A percentile compares a stretch with the other conserved stretches of the same genome.
These are phyloP conservation scores for Cryptoleucopteryx plumbea DNA, from an alignment of 2,113 vertebrate species.

Conservation along the genomic window DNA sequence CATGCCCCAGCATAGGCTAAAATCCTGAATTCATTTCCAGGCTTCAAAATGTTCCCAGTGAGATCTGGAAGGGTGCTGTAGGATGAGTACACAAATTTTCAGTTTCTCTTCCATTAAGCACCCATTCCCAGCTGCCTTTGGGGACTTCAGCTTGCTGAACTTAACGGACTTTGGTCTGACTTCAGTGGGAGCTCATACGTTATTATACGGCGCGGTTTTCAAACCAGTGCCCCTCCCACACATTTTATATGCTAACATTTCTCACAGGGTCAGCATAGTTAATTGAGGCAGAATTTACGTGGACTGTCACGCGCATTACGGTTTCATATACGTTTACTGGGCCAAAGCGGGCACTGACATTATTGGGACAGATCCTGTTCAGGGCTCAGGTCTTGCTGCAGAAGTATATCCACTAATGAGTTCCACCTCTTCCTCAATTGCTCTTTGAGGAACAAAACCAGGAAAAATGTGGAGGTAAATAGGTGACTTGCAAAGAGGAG, in stretches of 20 bases:
- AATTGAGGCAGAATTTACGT: background rate
- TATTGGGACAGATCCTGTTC: background rate
- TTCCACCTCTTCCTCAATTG: background rate
- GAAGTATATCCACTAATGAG: background rate
- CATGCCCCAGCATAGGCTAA: background rate
- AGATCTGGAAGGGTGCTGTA: background rate
- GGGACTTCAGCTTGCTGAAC: background rate
- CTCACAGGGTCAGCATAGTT: background rate
- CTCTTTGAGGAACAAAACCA: background rate
- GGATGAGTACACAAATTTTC: background rate
- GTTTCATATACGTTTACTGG: background rate
- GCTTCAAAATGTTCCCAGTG: background rate
- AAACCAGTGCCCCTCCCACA: background rate
- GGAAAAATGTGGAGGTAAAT: background rate
- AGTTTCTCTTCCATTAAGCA: background rate
- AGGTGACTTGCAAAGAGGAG: background rate
- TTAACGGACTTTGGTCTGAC: background rate
- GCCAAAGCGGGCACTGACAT: background rate
- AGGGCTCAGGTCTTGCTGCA: background rate
- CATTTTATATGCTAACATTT: background rate
- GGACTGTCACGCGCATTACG: rapidly evolving
- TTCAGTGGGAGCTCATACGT: background rate
- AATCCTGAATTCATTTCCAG: background rate
- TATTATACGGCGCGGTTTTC: background rate
- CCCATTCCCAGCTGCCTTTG: background rate